These are phyloP conservation scores for Peromyscus nudipes DNA, from an alignment of 2,797 vertebrate genomes.

Conservation along the genomic window DNA sequence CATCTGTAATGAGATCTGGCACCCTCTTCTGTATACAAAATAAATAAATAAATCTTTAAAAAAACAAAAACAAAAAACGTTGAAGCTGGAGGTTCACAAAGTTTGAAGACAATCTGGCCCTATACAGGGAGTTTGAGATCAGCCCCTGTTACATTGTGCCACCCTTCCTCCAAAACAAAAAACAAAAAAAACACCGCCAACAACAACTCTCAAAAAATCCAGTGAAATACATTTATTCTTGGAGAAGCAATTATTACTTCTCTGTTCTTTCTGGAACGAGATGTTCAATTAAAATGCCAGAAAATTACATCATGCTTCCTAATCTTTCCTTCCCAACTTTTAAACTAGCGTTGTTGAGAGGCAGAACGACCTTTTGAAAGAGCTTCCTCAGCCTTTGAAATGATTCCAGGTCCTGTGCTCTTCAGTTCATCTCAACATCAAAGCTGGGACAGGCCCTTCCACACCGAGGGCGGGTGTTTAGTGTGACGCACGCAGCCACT, in stretches of 20 bases:
- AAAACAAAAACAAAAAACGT: too few species aligned
- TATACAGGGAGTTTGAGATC: not conserved
- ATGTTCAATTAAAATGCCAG: conserved; percentile 54
- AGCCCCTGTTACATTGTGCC: not conserved
- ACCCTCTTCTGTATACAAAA: too few species aligned
- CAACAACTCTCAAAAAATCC: not conserved
- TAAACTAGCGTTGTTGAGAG: not conserved
- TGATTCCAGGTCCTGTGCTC: conserved; percentile 65
- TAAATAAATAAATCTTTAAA: too few species aligned
- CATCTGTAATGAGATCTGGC: too few species aligned
- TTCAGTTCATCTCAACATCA: conserved; percentile 73
- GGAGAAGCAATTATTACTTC: conserved; percentile 22
- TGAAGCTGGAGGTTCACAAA: not conserved
- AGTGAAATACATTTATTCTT: not conserved
- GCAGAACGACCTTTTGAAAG: not conserved
- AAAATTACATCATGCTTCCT: conserved; percentile 5
- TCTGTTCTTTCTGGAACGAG: conserved; percentile 1
- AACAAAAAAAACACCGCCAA: not conserved
- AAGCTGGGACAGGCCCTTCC: conserved; percentile 70
- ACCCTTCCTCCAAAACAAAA: not conserved
- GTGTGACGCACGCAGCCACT: not conserved
- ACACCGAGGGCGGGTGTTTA: not conserved
- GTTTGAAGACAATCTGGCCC: not conserved
- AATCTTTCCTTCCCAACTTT: conserved; percentile 37
- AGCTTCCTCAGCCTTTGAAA: conserved; percentile 70